Evolutionary conservation across 2,797 vertebrate species (phyloP).

Genomic region (Spinibarbus caldwelli): DNA sequence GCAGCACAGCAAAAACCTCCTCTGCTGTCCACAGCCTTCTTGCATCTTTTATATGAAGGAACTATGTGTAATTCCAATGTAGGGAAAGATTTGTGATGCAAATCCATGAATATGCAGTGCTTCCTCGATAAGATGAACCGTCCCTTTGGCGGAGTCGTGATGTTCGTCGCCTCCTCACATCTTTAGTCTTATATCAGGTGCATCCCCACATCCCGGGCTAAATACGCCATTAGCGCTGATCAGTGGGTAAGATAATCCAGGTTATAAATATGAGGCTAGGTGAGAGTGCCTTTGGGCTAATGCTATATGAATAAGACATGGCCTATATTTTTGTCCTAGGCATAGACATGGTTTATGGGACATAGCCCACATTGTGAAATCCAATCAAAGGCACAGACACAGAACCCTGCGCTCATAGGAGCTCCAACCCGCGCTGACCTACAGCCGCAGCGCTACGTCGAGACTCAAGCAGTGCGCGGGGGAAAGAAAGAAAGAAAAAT

Average conservation of each 20-base stretch:
- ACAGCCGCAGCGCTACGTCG: slow-evolving; percentile 42
- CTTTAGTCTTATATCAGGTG: slow-evolving; percentile 48
- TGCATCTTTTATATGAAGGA: slow-evolving; percentile 37
- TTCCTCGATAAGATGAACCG: slow-evolving; percentile 7
- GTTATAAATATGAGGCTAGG: slow-evolving; percentile 52
- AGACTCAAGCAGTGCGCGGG: slow-evolving; percentile 5
- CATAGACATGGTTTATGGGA: slow-evolving; percentile 61
- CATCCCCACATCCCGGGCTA: slow-evolving; percentile 50
- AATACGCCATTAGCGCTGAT: slow-evolving; percentile 52
- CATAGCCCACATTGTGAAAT: slow-evolving; percentile 60
- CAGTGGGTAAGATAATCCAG: slow-evolving; percentile 53
- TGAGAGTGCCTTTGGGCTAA: slow-evolving; percentile 43
- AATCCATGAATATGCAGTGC: slow-evolving; percentile 29
- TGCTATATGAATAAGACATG: slow-evolving; percentile 56
- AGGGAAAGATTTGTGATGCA: slow-evolving; percentile 28
- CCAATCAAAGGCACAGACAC: slow-evolving; percentile 61
- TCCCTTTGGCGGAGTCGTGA: slow-evolving; percentile 29
- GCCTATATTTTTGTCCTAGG: slow-evolving; percentile 55
- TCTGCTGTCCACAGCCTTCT: slow-evolving; percentile 14
- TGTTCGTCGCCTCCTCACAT: slow-evolving; percentile 27
- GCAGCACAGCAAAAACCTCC: slow-evolving; percentile 70
- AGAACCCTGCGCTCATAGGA: slow-evolving; percentile 50
- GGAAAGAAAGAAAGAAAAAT: slow-evolving; percentile 44
- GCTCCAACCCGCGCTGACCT: slow-evolving; percentile 52
- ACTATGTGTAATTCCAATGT: slow-evolving; percentile 12